Evolutionary conservation across 1,140 invertebrate genomes (phyloP).

Genomic region (Teleopsis dalmanni): DNA sequence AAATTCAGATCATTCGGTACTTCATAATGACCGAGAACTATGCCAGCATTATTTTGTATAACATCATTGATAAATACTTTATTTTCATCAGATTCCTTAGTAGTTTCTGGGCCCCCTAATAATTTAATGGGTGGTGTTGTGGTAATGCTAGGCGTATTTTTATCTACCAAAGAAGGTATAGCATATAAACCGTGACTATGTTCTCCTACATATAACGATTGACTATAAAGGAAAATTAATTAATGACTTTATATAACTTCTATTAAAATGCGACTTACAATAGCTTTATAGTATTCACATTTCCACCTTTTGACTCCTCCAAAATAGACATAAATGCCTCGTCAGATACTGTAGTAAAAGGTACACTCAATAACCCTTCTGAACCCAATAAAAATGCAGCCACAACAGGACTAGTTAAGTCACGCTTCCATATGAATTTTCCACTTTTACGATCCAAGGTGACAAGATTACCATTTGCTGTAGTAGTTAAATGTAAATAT

Average conservation of each 20-base stretch:
- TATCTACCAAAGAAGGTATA: constrained; percentile 82
- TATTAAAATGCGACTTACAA: constrained; percentile 54
- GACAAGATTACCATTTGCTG: constrained; percentile 76
- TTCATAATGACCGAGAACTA: constrained; percentile 69
- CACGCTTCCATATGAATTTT: constrained; percentile 74
- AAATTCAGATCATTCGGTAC: constrained; percentile 53
- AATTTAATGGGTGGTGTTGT: constrained; percentile 54
- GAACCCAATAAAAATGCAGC: constrained; percentile 77
- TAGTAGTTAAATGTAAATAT: constrained; percentile 79
- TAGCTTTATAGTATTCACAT: constrained; percentile 63
- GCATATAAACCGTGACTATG: constrained; percentile 80
- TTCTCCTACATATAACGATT: constrained; percentile 89
- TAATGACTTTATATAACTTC: constrained; percentile 1
- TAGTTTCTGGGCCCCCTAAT: constrained; percentile 57
- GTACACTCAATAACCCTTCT: constrained; percentile 73
- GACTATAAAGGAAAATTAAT: constrained; percentile 52
- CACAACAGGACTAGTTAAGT: constrained; percentile 84
- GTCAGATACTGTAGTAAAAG: constrained; percentile 84
- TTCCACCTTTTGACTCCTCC: constrained; percentile 53
- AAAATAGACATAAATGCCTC: constrained; percentile 71
- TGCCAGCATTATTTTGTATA: constrained; percentile 46
- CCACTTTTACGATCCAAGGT: constrained; percentile 69
- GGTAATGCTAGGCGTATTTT: constrained; percentile 66
- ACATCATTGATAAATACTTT: constrained; percentile 37
- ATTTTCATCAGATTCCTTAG: constrained; percentile 32